Conservation (phyloP, 2,797 vertebrate species). For the Eurystomus glaucurus region DNA sequence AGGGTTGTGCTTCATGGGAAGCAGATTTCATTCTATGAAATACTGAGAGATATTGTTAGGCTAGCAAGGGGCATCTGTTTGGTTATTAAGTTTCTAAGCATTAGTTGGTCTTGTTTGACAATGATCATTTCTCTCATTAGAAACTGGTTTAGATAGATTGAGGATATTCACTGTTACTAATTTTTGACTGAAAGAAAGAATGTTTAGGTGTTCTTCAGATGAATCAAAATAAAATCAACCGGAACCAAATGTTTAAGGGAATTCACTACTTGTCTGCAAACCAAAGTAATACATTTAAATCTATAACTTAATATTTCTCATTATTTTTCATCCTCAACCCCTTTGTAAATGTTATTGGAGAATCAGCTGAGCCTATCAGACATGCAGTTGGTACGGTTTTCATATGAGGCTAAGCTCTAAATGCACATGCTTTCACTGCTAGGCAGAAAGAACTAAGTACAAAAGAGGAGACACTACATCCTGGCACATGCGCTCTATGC, state of each 20-base stretch:
- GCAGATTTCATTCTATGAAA: not conserved
- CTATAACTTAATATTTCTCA: not conserved
- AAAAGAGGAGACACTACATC: not conserved
- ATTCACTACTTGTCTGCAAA: not conserved
- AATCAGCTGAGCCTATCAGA: not conserved
- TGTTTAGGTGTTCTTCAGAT: constrained; percentile 1
- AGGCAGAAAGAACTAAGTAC: not conserved
- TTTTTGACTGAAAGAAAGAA: constrained; percentile 27
- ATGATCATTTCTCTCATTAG: constrained; percentile 54
- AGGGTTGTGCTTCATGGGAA: constrained; percentile 49
- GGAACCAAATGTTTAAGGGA: not conserved
- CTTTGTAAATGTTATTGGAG: not conserved
- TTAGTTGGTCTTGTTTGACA: not conserved
- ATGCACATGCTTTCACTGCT: not conserved
- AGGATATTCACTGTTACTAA: not conserved
- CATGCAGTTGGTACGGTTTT: not conserved
- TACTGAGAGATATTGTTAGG: not conserved
- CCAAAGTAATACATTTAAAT: not conserved
- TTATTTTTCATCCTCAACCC: not conserved
- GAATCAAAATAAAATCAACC: constrained; percentile 8
- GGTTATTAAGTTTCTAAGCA: constrained; percentile 49
- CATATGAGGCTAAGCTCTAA: not conserved
- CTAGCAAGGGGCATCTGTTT: not conserved
- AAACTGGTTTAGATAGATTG: constrained; percentile 4
- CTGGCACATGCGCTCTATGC: not conserved